These are phyloP conservation scores for Seira musarum DNA, from an alignment of 2,888 invertebrate species.

Conservation along the genomic window DNA sequence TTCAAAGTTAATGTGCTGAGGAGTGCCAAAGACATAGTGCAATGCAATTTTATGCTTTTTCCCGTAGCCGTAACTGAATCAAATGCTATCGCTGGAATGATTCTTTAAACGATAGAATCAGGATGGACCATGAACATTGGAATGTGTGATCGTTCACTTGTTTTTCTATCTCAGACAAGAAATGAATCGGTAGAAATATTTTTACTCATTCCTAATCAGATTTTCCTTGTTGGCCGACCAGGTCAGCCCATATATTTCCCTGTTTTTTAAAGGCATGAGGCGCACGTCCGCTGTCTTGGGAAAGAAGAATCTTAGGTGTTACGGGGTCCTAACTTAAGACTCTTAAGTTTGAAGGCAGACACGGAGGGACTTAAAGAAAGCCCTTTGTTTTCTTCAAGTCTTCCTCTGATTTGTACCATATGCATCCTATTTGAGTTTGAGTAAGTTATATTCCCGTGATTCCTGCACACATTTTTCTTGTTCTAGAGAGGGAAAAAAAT, in stretches of 20 bases:
- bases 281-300: too few species aligned
- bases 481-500: background rate
- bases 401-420: background rate
- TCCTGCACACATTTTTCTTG: background rate
- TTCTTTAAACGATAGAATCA: background rate
- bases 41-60: conserved; percentile 5
- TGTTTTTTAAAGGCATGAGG: too few species aligned
- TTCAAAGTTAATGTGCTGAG: conserved; percentile 21
- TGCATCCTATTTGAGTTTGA: too few species aligned
- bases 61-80: too few species aligned
- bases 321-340: too few species aligned
- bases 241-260: too few species aligned
- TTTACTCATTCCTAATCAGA: too few species aligned
- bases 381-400: background rate
- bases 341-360: background rate
- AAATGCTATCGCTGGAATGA: background rate
- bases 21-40: conserved; percentile 19
- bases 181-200: too few species aligned
- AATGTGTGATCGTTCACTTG: too few species aligned
- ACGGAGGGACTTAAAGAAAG: background rate
- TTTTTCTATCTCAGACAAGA: too few species aligned
- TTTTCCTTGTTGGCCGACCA: too few species aligned
- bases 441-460: background rate
- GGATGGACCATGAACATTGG: background rate
- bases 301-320: too few species aligned